A percentile compares a stretch with the other conserved stretches of the same genome.
Conservation (phyloP, 2,888 invertebrate species). For the Pherbina coryleti region DNA sequence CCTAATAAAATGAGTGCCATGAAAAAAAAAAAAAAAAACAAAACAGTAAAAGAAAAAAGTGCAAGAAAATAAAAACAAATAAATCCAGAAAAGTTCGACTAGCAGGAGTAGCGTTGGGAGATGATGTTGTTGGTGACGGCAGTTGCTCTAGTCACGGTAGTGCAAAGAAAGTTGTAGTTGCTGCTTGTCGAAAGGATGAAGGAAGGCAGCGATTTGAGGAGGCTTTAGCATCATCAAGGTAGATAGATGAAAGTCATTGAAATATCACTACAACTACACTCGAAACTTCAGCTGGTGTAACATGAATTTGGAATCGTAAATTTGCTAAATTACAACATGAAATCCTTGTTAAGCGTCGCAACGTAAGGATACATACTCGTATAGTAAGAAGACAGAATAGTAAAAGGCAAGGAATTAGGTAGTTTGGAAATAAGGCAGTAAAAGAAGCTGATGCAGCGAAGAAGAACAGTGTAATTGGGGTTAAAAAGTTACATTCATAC, state of each 20-base stretch:
- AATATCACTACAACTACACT: conserved; percentile 26
- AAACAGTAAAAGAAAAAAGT: too few species aligned
- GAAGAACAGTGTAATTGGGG: conserved; percentile 48
- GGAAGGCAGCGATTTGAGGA: not conserved
- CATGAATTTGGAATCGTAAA: conserved; percentile 37
- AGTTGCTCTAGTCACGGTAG: not conserved
- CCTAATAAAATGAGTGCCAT: not conserved
- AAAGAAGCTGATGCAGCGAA: conserved; percentile 34
- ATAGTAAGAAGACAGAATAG: too few species aligned
- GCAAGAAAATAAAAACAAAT: not conserved
- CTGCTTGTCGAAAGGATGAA: not conserved
- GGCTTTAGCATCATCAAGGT: not conserved
- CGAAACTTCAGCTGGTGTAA: conserved; percentile 31
- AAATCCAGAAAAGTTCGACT: not conserved
- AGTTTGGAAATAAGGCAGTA: not conserved
- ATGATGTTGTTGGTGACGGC: not conserved
- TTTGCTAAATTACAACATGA: conserved; percentile 38
- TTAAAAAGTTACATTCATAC: conserved; percentile 24
- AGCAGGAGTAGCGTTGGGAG: not conserved
- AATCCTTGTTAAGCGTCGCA: conserved; percentile 27
- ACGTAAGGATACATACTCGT: too few species aligned
- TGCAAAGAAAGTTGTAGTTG: not conserved
- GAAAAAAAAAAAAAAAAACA: too few species aligned
- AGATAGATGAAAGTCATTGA: conserved; percentile 30
- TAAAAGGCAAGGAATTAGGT: not conserved